Percentiles rank a stretch among this genome's conserved stretches.
These are phyloP conservation scores for Perdita meconis DNA, from an alignment of 2,888 invertebrate genomes.

Conservation along the genomic window DNA sequence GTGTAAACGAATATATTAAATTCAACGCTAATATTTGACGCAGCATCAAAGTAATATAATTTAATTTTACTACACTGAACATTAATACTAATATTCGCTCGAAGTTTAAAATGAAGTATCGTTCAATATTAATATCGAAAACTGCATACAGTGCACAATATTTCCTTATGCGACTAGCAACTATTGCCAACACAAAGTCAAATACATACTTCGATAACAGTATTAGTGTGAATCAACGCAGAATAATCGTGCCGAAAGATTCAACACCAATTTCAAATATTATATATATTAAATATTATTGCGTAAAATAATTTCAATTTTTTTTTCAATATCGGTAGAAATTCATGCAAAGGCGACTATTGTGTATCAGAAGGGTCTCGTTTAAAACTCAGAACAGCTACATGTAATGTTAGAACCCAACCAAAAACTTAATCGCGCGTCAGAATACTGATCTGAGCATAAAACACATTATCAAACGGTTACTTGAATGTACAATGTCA, in stretches of 20 bases:
- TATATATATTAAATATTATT: neutral
- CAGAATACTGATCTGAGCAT: neutral
- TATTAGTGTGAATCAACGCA: neutral
- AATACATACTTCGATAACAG: neutral
- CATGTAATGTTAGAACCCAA: slow-evolving; percentile 8
- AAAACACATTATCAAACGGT: slow-evolving; percentile 10
- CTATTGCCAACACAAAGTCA: neutral
- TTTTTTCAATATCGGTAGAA: neutral
- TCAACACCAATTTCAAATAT: neutral
- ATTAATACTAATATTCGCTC: neutral
- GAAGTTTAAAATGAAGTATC: neutral
- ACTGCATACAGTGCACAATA: neutral
- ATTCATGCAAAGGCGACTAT: slow-evolving; percentile 42
- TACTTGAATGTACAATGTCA: neutral
- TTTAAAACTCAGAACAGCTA: slow-evolving; percentile 26
- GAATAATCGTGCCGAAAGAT: neutral
- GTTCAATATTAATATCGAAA: neutral
- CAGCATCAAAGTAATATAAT: no score
- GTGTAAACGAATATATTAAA: neutral
- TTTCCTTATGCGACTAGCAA: neutral
- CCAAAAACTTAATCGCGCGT: neutral
- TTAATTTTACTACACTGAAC: neutral
- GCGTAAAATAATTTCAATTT: neutral
- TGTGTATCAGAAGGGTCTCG: slow-evolving; percentile 17
- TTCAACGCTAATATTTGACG: neutral